Base-by-base conservation (phyloP, 2,888 invertebrate genomes). In the Epinotia ramella region DNA sequence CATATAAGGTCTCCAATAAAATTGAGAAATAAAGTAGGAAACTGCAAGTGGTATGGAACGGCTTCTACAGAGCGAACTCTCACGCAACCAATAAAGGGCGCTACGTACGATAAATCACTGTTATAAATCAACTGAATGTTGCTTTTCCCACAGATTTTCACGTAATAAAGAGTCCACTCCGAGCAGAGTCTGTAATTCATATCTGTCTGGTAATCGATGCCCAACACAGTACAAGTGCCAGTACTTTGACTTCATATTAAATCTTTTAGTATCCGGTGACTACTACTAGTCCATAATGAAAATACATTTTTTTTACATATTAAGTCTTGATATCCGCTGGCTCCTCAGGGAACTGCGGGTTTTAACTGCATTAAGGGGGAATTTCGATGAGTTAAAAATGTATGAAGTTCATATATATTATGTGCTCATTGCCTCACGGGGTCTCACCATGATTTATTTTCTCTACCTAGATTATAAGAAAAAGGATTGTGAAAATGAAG, bases 101-200 rank as follows among this genome's bases (percentile, higher is more conserved):
- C 80, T 84, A 81, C 82, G 79, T 81, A 83, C 83, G 83, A 85
- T 83, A 84, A 86, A 89, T 82, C 86, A 82, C 79, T 78, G 65
- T 71, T 81, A 88, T 89, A 89, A 90, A 89, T 90, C 88, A 87
- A 73, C 70, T 70, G 77, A 81, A 83, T 81, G 82, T 80, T 81
- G 82, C 84, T 87, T 84, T 82, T 80, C 78, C 80, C 82, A 82
- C 84, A 86, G 86, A 86, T 88, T 88, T 86, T 84, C 84, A 86
- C 85, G 85, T 87, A 87, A 87, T 90, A 89, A 88, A 87, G 86
- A 83, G 80, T 81, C 82, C 80, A 81, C 80, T 82, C 73, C 66
- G 79, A 73, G 73, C 76, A 67, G 79, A 81, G 79, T 80, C 75
- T 73, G 79, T 81, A 81, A 84, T 83, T 83, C 82, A 83, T 82